phyloP scores from a whole-genome alignment of 1,140 invertebrate genomes.

The Zaprionus gabonicus region DNA sequence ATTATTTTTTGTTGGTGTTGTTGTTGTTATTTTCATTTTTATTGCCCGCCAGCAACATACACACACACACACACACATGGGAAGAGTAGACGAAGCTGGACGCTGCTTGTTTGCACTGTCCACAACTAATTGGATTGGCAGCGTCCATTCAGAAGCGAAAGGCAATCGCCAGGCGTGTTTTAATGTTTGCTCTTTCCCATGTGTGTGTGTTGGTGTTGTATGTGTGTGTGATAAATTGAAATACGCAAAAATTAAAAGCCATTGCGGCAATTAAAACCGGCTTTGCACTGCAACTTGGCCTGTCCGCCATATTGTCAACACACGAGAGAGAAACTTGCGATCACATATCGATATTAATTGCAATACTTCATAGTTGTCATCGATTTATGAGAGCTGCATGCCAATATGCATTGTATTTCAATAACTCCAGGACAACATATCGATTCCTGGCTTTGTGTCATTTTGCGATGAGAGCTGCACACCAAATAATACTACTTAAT shows the following conservation, averaged over 20 bases:
- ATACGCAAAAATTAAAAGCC: conserved; percentile 36
- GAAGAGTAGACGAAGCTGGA: conserved; percentile 12
- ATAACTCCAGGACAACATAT: not conserved
- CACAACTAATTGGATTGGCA: conserved; percentile 74
- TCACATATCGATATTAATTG: conserved; percentile 27
- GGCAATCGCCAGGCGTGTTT: conserved; percentile 27
- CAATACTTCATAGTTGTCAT: conserved; percentile 15
- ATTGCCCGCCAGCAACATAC: conserved; percentile 53
- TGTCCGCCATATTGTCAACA: conserved; percentile 11
- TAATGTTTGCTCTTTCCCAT: conserved; percentile 27
- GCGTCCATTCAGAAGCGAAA: conserved; percentile 36
- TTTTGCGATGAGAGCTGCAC: not conserved
- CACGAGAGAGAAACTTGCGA: not conserved
- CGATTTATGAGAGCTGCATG: conserved; percentile 4
- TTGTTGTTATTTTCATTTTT: conserved; percentile 58
- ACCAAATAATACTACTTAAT: not conserved
- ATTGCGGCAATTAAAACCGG: conserved; percentile 19
- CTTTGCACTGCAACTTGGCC: not conserved
- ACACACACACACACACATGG: not conserved
- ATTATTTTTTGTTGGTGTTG: conserved; percentile 33
- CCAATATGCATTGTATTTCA: conserved; percentile 1
- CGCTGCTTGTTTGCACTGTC: conserved; percentile 65
- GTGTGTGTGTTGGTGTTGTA: conserved; percentile 1
- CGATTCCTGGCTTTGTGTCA: not conserved
- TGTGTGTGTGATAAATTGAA: conserved; percentile 32